phyloP scores from a whole-genome alignment of 2,888 invertebrate species.

The Dermolepida albohirtum region DNA sequence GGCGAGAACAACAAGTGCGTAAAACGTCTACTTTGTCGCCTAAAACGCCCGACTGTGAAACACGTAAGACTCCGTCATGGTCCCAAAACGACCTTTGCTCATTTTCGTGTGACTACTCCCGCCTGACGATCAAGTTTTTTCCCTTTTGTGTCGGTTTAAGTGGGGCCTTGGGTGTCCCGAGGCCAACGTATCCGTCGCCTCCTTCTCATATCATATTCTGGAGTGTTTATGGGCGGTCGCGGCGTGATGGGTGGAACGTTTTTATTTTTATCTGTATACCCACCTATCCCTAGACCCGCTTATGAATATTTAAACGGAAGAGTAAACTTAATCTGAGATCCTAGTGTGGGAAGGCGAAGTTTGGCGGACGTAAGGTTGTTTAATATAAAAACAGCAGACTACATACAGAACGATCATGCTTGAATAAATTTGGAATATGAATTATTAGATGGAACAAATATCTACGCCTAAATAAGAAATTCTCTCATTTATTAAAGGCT shows the following conservation, averaged over 20 bases:
- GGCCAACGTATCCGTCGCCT: constrained; percentile 53
- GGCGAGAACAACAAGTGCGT: constrained; percentile 31
- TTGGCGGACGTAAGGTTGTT: constrained; percentile 66
- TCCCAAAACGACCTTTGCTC: constrained; percentile 30
- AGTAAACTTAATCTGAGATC: constrained; percentile 71
- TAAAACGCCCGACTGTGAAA: constrained; percentile 11
- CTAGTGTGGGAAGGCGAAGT: constrained; percentile 62
- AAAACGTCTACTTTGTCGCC: constrained; percentile 16
- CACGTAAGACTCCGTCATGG: constrained; percentile 3
- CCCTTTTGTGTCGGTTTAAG: constrained; percentile 20
- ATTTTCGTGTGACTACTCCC: constrained; percentile 7
- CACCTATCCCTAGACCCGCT: constrained; percentile 66
- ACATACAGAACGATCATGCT: no score
- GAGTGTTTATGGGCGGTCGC: constrained; percentile 63
- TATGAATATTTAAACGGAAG: constrained; percentile 71
- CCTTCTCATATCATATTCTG: constrained; percentile 61
- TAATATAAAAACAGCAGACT: constrained; percentile 41
- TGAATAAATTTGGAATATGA: no score
- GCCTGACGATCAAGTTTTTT: constrained; percentile 21
- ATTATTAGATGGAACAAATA: no score
- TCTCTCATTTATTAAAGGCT: no score
- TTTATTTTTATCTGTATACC: constrained; percentile 71
- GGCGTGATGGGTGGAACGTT: constrained; percentile 61
- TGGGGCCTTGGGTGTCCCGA: constrained; percentile 21
- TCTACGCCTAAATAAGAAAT: no score